Percentiles rank a stretch among this genome's conserved stretches.
Evolutionary conservation across 2,888 invertebrate genomes (phyloP).

Genomic region (Listrodromus nycthemerus): DNA sequence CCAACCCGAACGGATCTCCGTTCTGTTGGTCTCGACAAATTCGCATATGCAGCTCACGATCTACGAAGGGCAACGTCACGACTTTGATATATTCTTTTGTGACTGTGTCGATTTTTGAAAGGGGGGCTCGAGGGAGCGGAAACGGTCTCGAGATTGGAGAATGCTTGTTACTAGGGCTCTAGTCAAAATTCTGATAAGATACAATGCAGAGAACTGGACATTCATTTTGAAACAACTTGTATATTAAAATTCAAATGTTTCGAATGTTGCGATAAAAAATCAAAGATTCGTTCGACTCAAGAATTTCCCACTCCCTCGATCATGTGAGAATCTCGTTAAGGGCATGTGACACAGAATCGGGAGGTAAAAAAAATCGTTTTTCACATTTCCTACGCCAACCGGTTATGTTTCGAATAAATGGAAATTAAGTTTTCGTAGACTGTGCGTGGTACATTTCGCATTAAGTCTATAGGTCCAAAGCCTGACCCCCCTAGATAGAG

Average conservation of each 20-base stretch:
- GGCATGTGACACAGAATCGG: background rate
- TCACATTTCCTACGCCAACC: background rate
- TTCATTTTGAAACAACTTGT: no score
- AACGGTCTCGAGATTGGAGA: background rate
- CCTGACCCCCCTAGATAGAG: no score
- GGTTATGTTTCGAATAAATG: background rate
- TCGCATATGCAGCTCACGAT: slow-evolving; percentile 98
- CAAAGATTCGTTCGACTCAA: slow-evolving; percentile 15
- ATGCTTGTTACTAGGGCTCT: background rate
- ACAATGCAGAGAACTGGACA: no score
- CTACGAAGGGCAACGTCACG: slow-evolving; percentile 84
- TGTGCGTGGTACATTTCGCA: no score
- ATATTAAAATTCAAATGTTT: no score
- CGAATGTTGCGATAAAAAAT: no score
- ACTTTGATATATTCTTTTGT: slow-evolving; percentile 59
- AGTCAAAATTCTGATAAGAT: no score
- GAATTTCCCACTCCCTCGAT: slow-evolving; percentile 27
- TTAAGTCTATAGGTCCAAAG: no score
- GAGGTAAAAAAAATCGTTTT: background rate
- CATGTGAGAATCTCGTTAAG: slow-evolving; percentile 26
- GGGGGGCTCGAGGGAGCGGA: slow-evolving; percentile 3
- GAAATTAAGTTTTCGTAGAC: background rate
- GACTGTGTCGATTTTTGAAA: slow-evolving; percentile 21
- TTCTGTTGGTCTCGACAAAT: slow-evolving; percentile 97
- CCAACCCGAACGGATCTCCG: slow-evolving; percentile 98